phyloP scores from a whole-genome alignment of 2,113 vertebrate genomes.

The Prochilodus magdalenae region DNA sequence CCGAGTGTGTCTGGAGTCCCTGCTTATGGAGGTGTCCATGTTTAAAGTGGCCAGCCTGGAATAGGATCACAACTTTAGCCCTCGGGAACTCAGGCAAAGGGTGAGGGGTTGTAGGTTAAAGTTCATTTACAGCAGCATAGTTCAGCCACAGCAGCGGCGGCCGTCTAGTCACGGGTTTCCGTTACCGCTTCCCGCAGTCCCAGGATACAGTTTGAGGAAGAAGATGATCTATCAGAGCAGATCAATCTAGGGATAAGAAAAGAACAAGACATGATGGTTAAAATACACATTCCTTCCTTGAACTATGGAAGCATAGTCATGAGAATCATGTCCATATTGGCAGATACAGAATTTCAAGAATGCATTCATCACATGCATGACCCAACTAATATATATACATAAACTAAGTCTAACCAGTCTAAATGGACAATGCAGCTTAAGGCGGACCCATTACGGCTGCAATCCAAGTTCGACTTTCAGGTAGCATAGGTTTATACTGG shows the following conservation, averaged over 20 bases:
- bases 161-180: constrained; percentile 23
- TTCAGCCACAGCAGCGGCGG: constrained; percentile 8
- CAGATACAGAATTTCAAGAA: too few relatives aligned
- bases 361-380: not conserved
- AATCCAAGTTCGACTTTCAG: not conserved
- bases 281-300: not conserved
- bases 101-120: constrained; percentile 41
- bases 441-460: not conserved
- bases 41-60: constrained; percentile 44
- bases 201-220: constrained; percentile 10
- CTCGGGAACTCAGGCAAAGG: constrained; percentile 17
- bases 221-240: not conserved
- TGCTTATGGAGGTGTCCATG: constrained; percentile 10
- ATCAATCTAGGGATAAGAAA: constrained; percentile 32
- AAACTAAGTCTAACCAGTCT: not conserved
- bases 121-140: constrained; percentile 52
- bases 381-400: not conserved
- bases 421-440: not conserved
- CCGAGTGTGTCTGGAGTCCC: constrained; percentile 13
- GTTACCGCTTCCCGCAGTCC: not conserved
- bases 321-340: too few relatives aligned
- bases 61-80: constrained; percentile 21
- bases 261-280: not conserved
- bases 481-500: not conserved
- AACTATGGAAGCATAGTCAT: too few relatives aligned